Conservation (phyloP, 2,113 vertebrate genomes). For the Neodontobutis hainanensis region DNA sequence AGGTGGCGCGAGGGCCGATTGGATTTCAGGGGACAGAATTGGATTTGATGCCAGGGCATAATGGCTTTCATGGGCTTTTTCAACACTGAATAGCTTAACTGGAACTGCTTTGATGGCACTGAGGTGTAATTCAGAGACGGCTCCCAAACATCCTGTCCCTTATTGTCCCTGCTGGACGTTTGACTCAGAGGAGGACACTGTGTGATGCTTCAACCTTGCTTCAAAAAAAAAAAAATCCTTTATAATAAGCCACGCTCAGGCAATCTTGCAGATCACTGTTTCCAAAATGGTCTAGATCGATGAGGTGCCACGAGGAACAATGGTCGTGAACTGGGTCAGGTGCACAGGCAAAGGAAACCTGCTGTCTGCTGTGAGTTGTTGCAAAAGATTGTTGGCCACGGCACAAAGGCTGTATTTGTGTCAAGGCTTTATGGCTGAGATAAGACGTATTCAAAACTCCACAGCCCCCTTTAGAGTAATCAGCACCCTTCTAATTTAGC, state of each 20-base stretch:
- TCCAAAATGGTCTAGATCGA: constrained; percentile 19
- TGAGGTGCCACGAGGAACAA: constrained; percentile 17
- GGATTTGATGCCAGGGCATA: constrained; percentile 68
- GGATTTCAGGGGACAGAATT: constrained; percentile 65
- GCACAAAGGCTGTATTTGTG: constrained; percentile 47
- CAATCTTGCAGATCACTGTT: constrained; percentile 31
- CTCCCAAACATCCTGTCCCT: constrained; percentile 60
- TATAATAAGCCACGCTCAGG: neutral
- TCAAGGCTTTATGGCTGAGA: constrained; percentile 35
- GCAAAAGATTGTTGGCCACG: constrained; percentile 9
- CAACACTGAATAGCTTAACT: constrained; percentile 57
- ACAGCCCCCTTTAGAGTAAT: constrained; percentile 51
- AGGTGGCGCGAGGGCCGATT: constrained; percentile 62
- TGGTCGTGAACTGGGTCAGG: constrained; percentile 3
- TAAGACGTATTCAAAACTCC: constrained; percentile 61
- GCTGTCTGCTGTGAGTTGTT: constrained; percentile 35
- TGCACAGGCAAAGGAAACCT: constrained; percentile 7
- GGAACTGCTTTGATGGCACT: constrained; percentile 57
- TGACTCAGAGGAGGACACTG: neutral
- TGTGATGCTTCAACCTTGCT: constrained; percentile 11
- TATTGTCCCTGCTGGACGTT: constrained; percentile 41
- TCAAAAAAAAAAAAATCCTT: neutral
- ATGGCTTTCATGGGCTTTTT: constrained; percentile 68
- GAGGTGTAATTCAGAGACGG: constrained; percentile 63
- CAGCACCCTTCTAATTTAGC: constrained; percentile 53